Percentiles rank a stretch among this genome's conserved stretches.
Conservation (phyloP, 1,140 invertebrate genomes). For the Drosophila orena region DNA sequence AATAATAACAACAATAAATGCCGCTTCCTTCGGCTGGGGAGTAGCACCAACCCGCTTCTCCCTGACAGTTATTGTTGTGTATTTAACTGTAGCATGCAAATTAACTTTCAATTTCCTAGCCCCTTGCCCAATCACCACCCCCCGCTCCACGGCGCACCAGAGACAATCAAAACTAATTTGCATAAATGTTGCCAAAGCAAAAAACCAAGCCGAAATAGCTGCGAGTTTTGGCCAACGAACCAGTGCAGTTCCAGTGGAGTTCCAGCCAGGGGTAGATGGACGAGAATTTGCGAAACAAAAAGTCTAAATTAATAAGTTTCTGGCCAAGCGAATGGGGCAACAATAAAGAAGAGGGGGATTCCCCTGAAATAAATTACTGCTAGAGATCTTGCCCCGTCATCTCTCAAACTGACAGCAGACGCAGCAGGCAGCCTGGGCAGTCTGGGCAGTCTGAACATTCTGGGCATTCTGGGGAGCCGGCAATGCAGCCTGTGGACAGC, state of each 20-base stretch:
- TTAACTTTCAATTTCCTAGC: conserved; percentile 82
- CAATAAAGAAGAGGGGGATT: conserved; percentile 67
- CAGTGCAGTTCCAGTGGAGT: conserved; percentile 22
- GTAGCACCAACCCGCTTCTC: neutral
- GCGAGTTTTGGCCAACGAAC: conserved; percentile 69
- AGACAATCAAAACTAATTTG: conserved; percentile 84
- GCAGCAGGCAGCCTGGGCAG: conserved; percentile 14
- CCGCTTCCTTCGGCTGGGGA: conserved; percentile 31
- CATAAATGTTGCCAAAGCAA: conserved; percentile 79
- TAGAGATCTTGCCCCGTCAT: conserved; percentile 44
- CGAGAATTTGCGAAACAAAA: conserved; percentile 79
- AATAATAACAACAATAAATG: conserved; percentile 78
- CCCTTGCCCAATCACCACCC: neutral
- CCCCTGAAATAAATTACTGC: conserved; percentile 50
- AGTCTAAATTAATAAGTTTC: conserved; percentile 81
- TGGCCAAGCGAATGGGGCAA: conserved; percentile 37
- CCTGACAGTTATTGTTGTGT: conserved; percentile 71
- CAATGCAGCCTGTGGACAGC: conserved; percentile 41
- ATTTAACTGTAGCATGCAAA: conserved; percentile 79
- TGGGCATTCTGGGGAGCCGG: neutral
- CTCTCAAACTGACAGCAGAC: conserved; percentile 48
- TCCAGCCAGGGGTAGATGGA: conserved; percentile 17
- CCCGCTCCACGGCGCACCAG: neutral
- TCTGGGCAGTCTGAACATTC: no score
- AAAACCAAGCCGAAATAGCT: conserved; percentile 58